phyloP scores from a whole-genome alignment of 1,140 invertebrate species.

The Drosophila subpulchrella region DNA sequence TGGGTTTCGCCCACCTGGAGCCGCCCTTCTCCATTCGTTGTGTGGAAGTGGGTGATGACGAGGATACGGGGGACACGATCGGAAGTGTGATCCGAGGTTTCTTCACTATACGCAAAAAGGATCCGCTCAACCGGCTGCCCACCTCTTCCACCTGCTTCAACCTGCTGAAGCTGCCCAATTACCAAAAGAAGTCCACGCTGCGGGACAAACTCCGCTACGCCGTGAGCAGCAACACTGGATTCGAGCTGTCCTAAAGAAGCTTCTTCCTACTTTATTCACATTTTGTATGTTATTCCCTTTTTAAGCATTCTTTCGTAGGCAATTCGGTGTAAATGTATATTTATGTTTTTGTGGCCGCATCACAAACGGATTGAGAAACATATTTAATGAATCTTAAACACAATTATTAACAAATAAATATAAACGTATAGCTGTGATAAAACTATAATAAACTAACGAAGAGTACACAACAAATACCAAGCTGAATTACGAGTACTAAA shows the following conservation, averaged over 20 bases:
- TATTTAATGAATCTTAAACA: slow-evolving; percentile 39
- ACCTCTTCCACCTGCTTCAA: slow-evolving; percentile 99
- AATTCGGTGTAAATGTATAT: slow-evolving; percentile 34
- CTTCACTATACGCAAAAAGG: slow-evolving; percentile 98
- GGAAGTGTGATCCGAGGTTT: slow-evolving; percentile 98
- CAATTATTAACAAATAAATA: slow-evolving; percentile 65
- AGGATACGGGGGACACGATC: slow-evolving; percentile 90
- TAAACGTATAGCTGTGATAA: slow-evolving; percentile 83
- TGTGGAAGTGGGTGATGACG: slow-evolving; percentile 99
- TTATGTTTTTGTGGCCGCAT: slow-evolving; percentile 16
- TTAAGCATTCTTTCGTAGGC: slow-evolving; percentile 21
- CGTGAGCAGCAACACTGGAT: slow-evolving; percentile 98
- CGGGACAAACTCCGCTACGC: slow-evolving; percentile 98
- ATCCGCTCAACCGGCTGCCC: slow-evolving; percentile 97
- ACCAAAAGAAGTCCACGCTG: slow-evolving; percentile 97
- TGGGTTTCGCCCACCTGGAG: slow-evolving; percentile 98
- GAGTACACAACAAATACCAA: slow-evolving; percentile 62
- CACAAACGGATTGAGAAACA: slow-evolving; percentile 7
- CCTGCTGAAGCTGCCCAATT: slow-evolving; percentile 98
- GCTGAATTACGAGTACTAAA: slow-evolving; percentile 55
- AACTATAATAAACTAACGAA: slow-evolving; percentile 70
- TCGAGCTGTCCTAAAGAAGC: slow-evolving; percentile 94
- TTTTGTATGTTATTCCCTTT: slow-evolving; percentile 40
- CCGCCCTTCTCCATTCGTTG: slow-evolving; percentile 99
- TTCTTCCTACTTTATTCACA: slow-evolving; percentile 12